Percentiles rank a stretch among this genome's conserved stretches.
Evolutionary conservation across 2,113 vertebrate species (phyloP).

Genomic region (Tiliqua scincoides): DNA sequence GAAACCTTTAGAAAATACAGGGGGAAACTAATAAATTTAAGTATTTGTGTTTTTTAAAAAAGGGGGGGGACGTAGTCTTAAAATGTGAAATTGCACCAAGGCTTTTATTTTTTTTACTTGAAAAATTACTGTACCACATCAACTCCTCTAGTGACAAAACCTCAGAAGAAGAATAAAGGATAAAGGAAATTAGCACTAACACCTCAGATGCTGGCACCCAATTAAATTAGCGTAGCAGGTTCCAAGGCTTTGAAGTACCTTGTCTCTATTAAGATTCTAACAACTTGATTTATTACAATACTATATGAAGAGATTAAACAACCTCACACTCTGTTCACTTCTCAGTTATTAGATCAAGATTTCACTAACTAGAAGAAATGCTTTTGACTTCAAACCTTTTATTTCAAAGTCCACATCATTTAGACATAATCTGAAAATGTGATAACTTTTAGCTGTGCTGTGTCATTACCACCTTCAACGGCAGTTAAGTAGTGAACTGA

Average conservation of each 20-base stretch:
- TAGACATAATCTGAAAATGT: not conserved
- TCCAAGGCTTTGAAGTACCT: not conserved
- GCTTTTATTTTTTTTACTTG: not conserved
- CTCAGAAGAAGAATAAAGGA: not conserved
- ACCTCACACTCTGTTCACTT: not conserved
- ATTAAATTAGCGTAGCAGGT: slow-evolving; percentile 4
- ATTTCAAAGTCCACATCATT: not conserved
- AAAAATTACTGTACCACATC: not conserved
- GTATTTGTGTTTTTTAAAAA: not conserved
- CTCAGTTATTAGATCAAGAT: slow-evolving; percentile 15
- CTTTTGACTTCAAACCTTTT: not conserved
- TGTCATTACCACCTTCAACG: not conserved
- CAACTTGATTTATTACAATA: not conserved
- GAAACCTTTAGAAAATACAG: not conserved
- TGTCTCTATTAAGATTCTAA: not conserved
- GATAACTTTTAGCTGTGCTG: not conserved
- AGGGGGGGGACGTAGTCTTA: not conserved
- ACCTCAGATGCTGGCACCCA: not conserved
- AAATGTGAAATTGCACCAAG: slow-evolving; percentile 2
- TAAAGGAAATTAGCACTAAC: not conserved
- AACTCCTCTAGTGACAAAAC: not conserved
- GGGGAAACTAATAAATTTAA: not conserved
- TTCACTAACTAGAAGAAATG: not conserved
- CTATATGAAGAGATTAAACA: not conserved
- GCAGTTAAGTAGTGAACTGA: too few relatives aligned